Evolutionary conservation across 2,888 invertebrate genomes (phyloP).

Genomic region (Hololepta plana): DNA sequence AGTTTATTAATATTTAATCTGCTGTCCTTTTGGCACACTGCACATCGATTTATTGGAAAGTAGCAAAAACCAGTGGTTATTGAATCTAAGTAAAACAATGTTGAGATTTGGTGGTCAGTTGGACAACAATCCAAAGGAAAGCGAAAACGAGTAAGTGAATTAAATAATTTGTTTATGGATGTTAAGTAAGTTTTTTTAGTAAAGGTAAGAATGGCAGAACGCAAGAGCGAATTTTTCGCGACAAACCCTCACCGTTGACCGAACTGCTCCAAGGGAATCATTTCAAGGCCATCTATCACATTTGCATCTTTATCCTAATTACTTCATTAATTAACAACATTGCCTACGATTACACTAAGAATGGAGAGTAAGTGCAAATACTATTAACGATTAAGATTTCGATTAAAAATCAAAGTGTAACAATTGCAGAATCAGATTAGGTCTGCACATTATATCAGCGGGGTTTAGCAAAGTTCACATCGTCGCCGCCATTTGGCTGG

Average conservation of each 20-base stretch:
- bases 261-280: conserved; percentile 61
- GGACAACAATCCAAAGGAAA: no score
- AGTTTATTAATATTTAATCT: no score
- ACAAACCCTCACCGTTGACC: conserved; percentile 63
- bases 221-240: conserved; percentile 46
- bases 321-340: conserved; percentile 48
- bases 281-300: conserved; percentile 68
- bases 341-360: conserved; percentile 51
- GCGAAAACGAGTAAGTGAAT: no score
- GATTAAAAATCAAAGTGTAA: conserved; percentile 1
- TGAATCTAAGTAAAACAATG: no score
- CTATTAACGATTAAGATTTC: neutral
- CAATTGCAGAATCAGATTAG: conserved; percentile 32
- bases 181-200: no score
- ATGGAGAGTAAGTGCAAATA: conserved; percentile 46
- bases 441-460: conserved; percentile 36
- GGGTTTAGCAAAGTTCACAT: conserved; percentile 41
- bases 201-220: no score
- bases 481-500: conserved; percentile 35
- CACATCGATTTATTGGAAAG: no score
- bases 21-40: no score
- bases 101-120: no score
- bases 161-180: no score
- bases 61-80: no score
- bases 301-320: conserved; percentile 56